Conservation (phyloP, 2,113 vertebrate species). For the Python bivittatus region DNA sequence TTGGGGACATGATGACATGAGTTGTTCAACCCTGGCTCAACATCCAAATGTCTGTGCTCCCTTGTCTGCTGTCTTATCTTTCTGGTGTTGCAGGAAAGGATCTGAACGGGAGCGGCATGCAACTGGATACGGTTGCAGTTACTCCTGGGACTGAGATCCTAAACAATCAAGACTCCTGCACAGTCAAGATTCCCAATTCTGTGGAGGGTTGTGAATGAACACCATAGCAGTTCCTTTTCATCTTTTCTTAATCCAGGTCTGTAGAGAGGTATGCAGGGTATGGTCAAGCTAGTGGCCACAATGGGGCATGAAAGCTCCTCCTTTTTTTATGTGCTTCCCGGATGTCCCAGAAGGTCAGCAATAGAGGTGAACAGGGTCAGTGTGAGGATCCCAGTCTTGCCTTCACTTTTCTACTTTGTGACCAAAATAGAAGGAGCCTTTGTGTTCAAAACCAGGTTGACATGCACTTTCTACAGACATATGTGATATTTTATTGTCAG, state of each 20-base stretch:
- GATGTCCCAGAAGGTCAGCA: neutral
- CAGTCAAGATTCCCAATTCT: neutral
- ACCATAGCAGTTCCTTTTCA: neutral
- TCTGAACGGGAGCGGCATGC: neutral
- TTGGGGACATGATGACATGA: neutral
- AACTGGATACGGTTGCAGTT: neutral
- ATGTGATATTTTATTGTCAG: neutral
- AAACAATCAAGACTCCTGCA: neutral
- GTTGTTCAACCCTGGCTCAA: neutral
- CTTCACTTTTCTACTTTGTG: neutral
- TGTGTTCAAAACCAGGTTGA: neutral
- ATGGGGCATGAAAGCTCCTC: neutral
- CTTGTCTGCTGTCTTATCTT: neutral
- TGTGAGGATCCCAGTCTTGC: neutral
- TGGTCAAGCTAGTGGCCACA: neutral
- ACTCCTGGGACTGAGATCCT: neutral
- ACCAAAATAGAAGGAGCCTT: neutral
- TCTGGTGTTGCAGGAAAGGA: neutral
- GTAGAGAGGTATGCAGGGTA: neutral
- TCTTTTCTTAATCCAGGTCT: neutral
- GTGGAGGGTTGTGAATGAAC: neutral
- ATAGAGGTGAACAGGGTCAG: neutral
- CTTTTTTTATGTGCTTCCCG: neutral
- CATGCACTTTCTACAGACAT: neutral
- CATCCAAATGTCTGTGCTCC: neutral